Evolutionary conservation across 2,888 invertebrate species (phyloP).

Genomic region (Acanthacorydalis orientalis): DNA sequence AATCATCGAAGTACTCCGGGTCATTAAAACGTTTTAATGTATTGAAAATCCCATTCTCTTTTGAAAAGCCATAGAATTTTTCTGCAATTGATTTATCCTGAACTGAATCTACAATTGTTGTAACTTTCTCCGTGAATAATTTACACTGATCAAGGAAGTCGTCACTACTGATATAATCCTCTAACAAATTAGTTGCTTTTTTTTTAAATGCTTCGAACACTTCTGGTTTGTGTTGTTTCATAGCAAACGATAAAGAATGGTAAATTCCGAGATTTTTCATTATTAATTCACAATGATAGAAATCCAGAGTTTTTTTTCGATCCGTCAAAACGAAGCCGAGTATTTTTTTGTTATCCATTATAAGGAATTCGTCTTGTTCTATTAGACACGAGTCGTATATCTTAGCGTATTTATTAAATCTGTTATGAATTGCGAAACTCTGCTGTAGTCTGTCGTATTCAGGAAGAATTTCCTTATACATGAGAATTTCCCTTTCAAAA

Average conservation of each 20-base stretch:
- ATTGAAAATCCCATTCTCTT: slow-evolving; percentile 1
- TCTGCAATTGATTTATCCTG: background rate
- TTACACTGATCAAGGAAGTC: background rate
- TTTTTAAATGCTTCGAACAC: background rate
- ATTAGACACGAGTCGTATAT: background rate
- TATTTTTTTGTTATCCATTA: slow-evolving; percentile 8
- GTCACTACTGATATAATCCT: background rate
- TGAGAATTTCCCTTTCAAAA: slow-evolving; percentile 3
- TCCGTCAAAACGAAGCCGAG: background rate
- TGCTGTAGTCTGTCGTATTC: background rate
- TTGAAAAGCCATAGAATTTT: slow-evolving; percentile 9
- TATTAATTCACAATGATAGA: slow-evolving; percentile 1
- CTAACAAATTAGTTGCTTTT: background rate
- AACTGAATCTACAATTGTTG: background rate
- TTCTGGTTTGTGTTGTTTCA: background rate
- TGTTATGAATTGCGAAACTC: background rate
- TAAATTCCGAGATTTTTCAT: slow-evolving; percentile 2
- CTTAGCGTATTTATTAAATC: background rate
- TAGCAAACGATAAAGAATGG: slow-evolving; percentile 1
- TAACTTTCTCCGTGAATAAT: background rate
- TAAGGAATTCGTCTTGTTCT: slow-evolving; percentile 12
- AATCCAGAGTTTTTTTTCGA: slow-evolving; percentile 4
- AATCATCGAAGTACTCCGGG: slow-evolving; percentile 9
- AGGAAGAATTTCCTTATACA: slow-evolving; percentile 3
- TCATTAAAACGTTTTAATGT: slow-evolving; percentile 6